A percentile compares a stretch with the other conserved stretches of the same genome.
These are phyloP conservation scores for Cataglyphis cursor DNA, from an alignment of 2,888 invertebrate species.

Conservation along the genomic window DNA sequence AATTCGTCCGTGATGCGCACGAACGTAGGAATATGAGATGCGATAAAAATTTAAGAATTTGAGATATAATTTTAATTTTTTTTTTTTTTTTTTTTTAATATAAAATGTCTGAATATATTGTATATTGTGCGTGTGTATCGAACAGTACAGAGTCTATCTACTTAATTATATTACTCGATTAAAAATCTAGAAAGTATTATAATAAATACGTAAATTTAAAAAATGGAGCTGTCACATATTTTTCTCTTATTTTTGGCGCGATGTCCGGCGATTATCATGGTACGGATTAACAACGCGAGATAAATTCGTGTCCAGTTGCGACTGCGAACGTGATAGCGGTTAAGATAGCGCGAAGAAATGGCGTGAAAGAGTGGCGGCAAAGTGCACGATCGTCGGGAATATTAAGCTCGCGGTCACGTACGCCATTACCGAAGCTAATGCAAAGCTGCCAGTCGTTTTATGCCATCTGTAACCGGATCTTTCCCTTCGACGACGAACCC, in stretches of 20 bases:
- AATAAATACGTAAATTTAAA: not conserved
- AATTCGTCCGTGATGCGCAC: constrained; percentile 50
- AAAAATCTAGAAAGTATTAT: too few relatives aligned
- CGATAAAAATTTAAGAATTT: not conserved
- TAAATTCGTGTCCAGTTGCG: constrained; percentile 34
- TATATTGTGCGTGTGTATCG: not conserved
- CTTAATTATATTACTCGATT: not conserved
- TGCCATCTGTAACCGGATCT: constrained; percentile 82
- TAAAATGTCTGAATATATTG: not conserved
- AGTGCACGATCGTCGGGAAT: constrained; percentile 73
- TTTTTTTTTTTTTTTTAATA: not conserved
- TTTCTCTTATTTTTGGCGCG: constrained; percentile 42
- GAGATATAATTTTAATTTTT: not conserved
- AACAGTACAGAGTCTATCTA: not conserved
- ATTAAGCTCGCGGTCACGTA: constrained; percentile 83
- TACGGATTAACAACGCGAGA: constrained; percentile 36
- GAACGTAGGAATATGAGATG: constrained; percentile 8
- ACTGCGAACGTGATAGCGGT: constrained; percentile 3
- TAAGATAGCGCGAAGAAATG: constrained; percentile 44
- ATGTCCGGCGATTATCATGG: constrained; percentile 24
- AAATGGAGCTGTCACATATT: not conserved
- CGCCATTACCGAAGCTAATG: constrained; percentile 83
- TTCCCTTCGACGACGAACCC: constrained; percentile 72
- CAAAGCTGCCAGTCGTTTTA: constrained; percentile 82
- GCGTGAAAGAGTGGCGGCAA: constrained; percentile 56